Evolutionary conservation across 2,113 vertebrate species (phyloP).

Genomic region (Sphyrna mokarran): DNA sequence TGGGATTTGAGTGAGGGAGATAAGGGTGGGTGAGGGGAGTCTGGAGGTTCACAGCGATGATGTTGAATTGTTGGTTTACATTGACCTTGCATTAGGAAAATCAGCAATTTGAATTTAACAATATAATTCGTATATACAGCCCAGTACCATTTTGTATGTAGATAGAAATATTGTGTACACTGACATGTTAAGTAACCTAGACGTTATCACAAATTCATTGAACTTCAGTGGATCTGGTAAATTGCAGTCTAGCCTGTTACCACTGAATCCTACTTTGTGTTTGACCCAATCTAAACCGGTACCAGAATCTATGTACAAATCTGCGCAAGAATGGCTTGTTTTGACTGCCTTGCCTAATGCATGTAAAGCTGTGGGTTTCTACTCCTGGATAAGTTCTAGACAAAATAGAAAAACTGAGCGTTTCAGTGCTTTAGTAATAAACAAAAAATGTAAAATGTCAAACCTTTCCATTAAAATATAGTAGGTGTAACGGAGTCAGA

Average conservation of each 20-base stretch:
- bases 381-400: neutral
- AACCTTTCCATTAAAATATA: neutral
- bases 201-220: neutral
- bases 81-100: neutral
- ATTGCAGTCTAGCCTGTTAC: neutral
- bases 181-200: neutral
- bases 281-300: neutral
- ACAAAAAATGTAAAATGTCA: conserved; percentile 8
- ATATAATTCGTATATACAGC: neutral
- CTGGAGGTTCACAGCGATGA: neutral
- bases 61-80: neutral
- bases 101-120: neutral
- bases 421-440: neutral
- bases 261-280: neutral
- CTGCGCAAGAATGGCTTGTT: too few species aligned
- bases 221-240: neutral
- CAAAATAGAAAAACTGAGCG: too few species aligned
- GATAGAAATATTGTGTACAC: neutral
- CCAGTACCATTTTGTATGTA: neutral
- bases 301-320: neutral
- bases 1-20: neutral
- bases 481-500: neutral
- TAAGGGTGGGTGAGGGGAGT: neutral
- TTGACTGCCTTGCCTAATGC: neutral
- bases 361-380: neutral